These are phyloP conservation scores for Lingula anatina DNA, from an alignment of 2,888 invertebrate species.

Conservation along the genomic window DNA sequence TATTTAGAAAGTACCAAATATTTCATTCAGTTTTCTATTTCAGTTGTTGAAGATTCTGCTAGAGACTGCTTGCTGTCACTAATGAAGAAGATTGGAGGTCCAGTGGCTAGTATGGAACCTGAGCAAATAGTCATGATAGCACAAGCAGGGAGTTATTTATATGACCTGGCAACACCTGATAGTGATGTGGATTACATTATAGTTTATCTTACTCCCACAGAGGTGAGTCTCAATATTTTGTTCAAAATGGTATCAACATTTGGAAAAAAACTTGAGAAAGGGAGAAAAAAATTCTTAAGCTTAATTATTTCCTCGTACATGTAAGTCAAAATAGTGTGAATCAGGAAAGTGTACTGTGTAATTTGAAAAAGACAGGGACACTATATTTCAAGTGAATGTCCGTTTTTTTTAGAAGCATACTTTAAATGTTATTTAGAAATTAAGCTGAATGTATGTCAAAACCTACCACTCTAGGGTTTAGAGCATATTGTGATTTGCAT, in stretches of 20 bases:
- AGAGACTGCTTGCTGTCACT: too few species aligned
- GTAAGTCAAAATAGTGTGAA: too few species aligned
- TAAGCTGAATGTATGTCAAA: not conserved
- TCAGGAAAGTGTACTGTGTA: too few species aligned
- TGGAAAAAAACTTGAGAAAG: too few species aligned
- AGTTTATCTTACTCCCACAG: conserved; percentile 28
- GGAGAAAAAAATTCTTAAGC: too few species aligned
- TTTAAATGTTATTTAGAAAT: too few species aligned
- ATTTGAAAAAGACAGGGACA: too few species aligned
- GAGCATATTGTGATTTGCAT: not conserved
- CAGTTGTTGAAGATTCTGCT: too few species aligned
- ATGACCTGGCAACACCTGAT: conserved; percentile 32
- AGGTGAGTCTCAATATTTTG: conserved; percentile 17
- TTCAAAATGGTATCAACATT: not conserved
- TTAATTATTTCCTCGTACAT: too few species aligned
- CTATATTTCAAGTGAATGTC: not conserved
- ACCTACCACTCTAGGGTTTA: not conserved
- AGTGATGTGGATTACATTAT: conserved; percentile 43
- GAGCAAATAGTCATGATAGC: conserved; percentile 37
- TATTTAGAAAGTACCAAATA: too few species aligned
- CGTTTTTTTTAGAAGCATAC: not conserved
- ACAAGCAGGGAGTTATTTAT: conserved; percentile 42
- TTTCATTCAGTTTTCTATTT: too few species aligned
- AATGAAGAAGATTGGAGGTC: conserved; percentile 34
- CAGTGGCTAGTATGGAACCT: conserved; percentile 23